phyloP scores from a whole-genome alignment of 2,113 vertebrate genomes.

The Hepsetus odoe region DNA sequence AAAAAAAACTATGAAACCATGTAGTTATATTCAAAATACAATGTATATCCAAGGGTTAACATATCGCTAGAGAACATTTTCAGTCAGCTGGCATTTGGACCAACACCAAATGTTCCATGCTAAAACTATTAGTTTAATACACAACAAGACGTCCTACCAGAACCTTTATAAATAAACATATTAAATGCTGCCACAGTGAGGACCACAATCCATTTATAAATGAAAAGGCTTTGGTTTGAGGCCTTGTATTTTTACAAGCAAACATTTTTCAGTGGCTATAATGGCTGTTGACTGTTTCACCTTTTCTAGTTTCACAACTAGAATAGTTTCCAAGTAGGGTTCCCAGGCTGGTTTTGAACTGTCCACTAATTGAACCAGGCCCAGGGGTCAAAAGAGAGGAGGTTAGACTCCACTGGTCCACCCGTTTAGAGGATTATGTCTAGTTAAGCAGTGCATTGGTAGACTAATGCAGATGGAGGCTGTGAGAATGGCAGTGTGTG shows the following conservation, averaged over 20 bases:
- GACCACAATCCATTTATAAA: not conserved
- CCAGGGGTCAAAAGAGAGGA: not conserved
- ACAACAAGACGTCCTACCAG: not conserved
- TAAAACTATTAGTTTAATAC: constrained; percentile 15
- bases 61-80: not conserved
- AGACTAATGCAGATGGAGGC: not conserved
- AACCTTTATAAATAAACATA: constrained; percentile 20
- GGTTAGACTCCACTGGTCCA: not conserved
- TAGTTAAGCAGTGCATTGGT: constrained; percentile 26
- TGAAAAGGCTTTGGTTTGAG: not conserved
- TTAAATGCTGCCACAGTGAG: not conserved
- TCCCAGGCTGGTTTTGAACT: not conserved
- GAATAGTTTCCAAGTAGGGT: too few relatives aligned
- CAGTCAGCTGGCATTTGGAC: not conserved
- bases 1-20: too few relatives aligned
- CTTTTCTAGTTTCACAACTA: not conserved
- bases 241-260: not conserved
- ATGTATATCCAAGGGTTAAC: not conserved
- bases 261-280: not conserved
- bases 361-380: not conserved
- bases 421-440: constrained; percentile 44
- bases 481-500: too few relatives aligned
- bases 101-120: constrained; percentile 11
- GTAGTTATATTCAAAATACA: not conserved
- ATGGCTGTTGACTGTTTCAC: not conserved